Evolutionary conservation across 2,113 vertebrate genomes (phyloP), one percentile per base, ranked within the genome.

Genomic region (Aix galericulata): DNA sequence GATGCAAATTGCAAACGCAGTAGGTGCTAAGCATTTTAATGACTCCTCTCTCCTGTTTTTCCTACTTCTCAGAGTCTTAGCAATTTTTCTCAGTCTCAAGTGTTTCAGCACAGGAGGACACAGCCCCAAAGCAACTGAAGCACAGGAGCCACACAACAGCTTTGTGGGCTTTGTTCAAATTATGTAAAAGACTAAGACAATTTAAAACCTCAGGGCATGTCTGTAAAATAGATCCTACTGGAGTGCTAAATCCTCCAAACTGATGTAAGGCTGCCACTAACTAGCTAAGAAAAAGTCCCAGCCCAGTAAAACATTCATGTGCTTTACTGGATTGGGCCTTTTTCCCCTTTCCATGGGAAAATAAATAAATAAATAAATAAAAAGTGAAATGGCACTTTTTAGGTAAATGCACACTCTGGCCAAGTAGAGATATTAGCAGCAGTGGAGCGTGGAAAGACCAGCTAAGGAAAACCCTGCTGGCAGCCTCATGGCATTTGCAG

Each of bases 11-110:
- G 52, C 68, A 44, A 72, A 32, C 20, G 0, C 1, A 2, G 86
- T 82, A 78, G 86, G 80, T 91, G 80, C 64, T 90, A 60, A 93
- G 91, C 7, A 4, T 60, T 91, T 90, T 73, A 82, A 96, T 88
- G 31, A 40, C 38, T 83, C 42, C 88, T 71, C 76, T 88, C 52
- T 46, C 29, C 42, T 81, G 38, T 58, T 93, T 81, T 81, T 72
- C 26, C 42, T 90, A 0, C 56, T 69, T 91, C 76, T 82, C 82
- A 42, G 77, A 55, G 20, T 26, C 46, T 36, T 95, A 81, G 80
- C 83, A 86, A 52, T 26, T 69, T 92, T 94, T 53, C 62, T 73
- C 34, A 84, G 32, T 26, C 77, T 93, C 73, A 15, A 0, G 5
- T 23, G 34, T 55, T 88, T 71, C 79, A 63, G 34, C 5, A 1